These are phyloP conservation scores for Hydrotaea cyrtoneurina DNA, from an alignment of 2,888 invertebrate genomes.

Conservation along the genomic window DNA sequence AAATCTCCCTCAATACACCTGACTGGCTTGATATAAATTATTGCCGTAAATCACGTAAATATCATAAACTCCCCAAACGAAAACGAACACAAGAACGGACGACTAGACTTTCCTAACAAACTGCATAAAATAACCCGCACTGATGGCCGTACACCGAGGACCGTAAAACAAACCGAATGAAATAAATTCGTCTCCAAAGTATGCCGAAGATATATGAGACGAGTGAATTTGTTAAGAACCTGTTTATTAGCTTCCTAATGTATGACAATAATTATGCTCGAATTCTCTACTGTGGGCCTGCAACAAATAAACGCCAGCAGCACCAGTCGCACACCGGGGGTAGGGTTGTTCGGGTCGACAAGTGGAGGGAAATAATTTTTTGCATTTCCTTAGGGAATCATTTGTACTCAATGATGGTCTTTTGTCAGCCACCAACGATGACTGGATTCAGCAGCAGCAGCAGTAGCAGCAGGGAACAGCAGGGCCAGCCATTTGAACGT, in stretches of 20 bases:
- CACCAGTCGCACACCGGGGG: constrained; percentile 71
- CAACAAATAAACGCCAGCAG: constrained; percentile 5
- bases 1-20: constrained; percentile 38
- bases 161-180: constrained; percentile 30
- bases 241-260: constrained; percentile 80
- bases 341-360: constrained; percentile 58
- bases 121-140: constrained; percentile 61
- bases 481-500: constrained; percentile 51
- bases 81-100: constrained; percentile 63
- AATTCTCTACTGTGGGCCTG: background rate
- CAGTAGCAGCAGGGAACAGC: constrained; percentile 3
- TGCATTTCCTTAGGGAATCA: constrained; percentile 75
- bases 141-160: constrained; percentile 48
- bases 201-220: constrained; percentile 64
- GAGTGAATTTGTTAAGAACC: constrained; percentile 74
- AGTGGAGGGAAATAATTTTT: constrained; percentile 62
- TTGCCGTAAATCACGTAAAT: constrained; percentile 78
- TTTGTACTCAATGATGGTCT: constrained; percentile 53
- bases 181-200: constrained; percentile 65
- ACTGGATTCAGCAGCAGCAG: constrained; percentile 67
- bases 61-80: constrained; percentile 73
- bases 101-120: constrained; percentile 68
- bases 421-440: constrained; percentile 58
- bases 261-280: constrained; percentile 76
- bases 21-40: constrained; percentile 73